phyloP scores from a whole-genome alignment of 2,113 vertebrate species.

The Clarias magur region DNA sequence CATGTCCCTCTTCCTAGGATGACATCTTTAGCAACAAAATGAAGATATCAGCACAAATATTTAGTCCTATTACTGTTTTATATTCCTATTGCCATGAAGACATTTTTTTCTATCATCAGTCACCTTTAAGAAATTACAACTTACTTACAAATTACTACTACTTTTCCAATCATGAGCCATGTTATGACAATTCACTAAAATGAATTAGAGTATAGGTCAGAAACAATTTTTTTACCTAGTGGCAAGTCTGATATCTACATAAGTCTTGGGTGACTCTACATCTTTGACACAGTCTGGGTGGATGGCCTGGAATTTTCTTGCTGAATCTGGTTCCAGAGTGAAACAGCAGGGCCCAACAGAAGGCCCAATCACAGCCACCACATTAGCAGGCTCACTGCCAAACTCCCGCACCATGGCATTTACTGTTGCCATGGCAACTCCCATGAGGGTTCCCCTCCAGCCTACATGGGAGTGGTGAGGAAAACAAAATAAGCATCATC shows the following conservation, averaged over 20 bases:
- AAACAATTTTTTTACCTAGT: conserved; percentile 77
- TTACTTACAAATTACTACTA: not conserved
- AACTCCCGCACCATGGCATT: conserved; percentile 83
- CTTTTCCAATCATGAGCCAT: conserved; percentile 5
- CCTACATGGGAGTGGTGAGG: conserved; percentile 68
- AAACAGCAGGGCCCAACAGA: conserved; percentile 91
- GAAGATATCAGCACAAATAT: not conserved
- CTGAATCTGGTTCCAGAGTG: conserved; percentile 75
- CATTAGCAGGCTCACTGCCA: conserved; percentile 73
- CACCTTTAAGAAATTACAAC: not conserved
- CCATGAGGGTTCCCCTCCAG: conserved; percentile 88
- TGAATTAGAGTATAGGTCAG: conserved; percentile 9
- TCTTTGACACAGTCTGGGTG: conserved; percentile 80
- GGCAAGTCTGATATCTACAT: conserved; percentile 83
- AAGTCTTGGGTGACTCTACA: conserved; percentile 69
- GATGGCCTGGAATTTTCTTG: conserved; percentile 75
- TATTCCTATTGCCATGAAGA: not conserved
- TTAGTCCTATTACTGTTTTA: no score
- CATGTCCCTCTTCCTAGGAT: not conserved
- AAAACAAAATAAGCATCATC: conserved; percentile 32
- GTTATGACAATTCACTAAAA: not conserved
- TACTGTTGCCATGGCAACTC: conserved; percentile 86
- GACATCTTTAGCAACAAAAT: not conserved
- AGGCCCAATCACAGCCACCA: conserved; percentile 84
- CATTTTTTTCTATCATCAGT: not conserved